phyloP scores from a whole-genome alignment of 1,140 invertebrate species.

The Drosophila willistoni region DNA sequence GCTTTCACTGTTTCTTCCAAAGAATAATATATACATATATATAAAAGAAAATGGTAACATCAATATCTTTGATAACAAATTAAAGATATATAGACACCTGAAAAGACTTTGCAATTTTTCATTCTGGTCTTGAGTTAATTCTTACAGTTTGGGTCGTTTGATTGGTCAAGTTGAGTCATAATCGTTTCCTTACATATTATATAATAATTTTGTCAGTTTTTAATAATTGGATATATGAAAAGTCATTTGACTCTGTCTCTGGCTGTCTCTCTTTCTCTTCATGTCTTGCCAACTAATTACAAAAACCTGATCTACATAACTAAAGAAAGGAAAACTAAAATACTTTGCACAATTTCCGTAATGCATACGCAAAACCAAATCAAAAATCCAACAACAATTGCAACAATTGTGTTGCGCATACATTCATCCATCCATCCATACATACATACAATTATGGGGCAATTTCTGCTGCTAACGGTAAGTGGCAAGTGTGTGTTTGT shows the following conservation, averaged over 20 bases:
- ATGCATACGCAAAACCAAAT: slow-evolving; percentile 22
- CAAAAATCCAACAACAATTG: slow-evolving; percentile 43
- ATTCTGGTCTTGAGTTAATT: too few species aligned
- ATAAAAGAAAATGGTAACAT: too few species aligned
- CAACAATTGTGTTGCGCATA: slow-evolving; percentile 40
- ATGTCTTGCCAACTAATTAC: slow-evolving; percentile 43
- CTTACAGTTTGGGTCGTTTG: too few species aligned
- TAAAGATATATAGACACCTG: too few species aligned
- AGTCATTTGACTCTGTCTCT: not conserved
- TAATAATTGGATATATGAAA: not conserved
- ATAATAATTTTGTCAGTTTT: not conserved
- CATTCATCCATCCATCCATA: not conserved
- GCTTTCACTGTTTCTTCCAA: not conserved
- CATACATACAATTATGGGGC: slow-evolving; percentile 26
- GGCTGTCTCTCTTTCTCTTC: not conserved
- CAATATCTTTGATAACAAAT: too few species aligned
- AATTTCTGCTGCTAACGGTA: slow-evolving; percentile 24
- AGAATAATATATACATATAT: too few species aligned
- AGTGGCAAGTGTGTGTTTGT: slow-evolving; percentile 18
- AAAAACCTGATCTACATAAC: slow-evolving; percentile 37
- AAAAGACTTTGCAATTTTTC: too few species aligned
- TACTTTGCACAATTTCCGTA: slow-evolving; percentile 51
- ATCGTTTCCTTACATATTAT: not conserved
- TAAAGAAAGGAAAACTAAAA: slow-evolving; percentile 21
- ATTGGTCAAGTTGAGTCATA: not conserved